phyloP scores from a whole-genome alignment of 1,140 invertebrate species.

The Drosophila albomicans region DNA sequence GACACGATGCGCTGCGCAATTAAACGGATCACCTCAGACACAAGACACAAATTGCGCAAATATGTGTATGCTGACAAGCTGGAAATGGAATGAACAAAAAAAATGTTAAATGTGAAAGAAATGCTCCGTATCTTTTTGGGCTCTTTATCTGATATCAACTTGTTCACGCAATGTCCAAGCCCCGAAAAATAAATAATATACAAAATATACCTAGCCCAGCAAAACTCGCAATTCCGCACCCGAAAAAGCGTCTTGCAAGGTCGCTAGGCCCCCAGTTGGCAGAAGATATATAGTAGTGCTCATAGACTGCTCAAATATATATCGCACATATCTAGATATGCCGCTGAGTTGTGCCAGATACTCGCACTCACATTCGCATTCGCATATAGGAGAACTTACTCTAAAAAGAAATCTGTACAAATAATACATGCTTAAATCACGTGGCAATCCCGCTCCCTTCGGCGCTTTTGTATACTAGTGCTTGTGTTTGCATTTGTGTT shows the following conservation, averaged over 20 bases:
- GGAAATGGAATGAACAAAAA: conserved; percentile 30
- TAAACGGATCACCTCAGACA: conserved; percentile 35
- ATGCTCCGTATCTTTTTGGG: conserved; percentile 14
- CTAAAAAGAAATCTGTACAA: conserved; percentile 53
- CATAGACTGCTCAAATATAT: not conserved
- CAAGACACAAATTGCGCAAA: conserved; percentile 44
- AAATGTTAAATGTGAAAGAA: conserved; percentile 16
- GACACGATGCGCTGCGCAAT: conserved; percentile 33
- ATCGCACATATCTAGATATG: conserved; percentile 17
- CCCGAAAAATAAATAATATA: conserved; percentile 1
- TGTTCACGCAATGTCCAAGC: conserved; percentile 46
- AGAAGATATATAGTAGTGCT: not conserved
- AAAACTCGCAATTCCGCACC: not conserved
- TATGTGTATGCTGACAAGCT: conserved; percentile 31
- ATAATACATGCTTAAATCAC: conserved; percentile 58
- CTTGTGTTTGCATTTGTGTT: no score
- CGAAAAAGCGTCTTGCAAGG: conserved; percentile 12
- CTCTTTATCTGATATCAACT: conserved; percentile 33
- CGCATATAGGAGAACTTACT: conserved; percentile 33
- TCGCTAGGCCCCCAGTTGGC: conserved; percentile 11
- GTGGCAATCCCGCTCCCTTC: conserved; percentile 29
- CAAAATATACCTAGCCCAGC: not conserved
- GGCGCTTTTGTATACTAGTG: not conserved
- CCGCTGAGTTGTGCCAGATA: conserved; percentile 21
- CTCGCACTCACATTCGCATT: conserved; percentile 4